A percentile compares a stretch with the other conserved stretches of the same genome.
phyloP scores from a whole-genome alignment of 2,888 invertebrate species.

The Callimorpha dominula region DNA sequence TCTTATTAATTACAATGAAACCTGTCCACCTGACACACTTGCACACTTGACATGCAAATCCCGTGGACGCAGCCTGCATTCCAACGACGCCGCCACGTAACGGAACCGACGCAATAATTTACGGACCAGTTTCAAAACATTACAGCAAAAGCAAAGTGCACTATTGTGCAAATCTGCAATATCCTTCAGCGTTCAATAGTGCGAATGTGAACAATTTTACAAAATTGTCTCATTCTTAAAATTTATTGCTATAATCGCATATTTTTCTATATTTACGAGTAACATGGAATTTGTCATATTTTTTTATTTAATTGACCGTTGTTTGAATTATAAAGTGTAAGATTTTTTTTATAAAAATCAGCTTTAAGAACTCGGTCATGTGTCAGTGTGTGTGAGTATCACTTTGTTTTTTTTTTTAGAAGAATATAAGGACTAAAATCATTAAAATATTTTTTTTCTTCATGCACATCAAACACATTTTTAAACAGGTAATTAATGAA shows the following conservation, averaged over 20 bases:
- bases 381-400: no score
- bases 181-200: neutral
- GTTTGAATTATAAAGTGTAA: no score
- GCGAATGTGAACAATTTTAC: neutral
- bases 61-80: conserved; percentile 52
- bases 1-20: conserved; percentile 53
- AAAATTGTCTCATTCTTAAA: neutral
- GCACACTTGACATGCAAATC: conserved; percentile 60
- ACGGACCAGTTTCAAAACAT: conserved; percentile 49
- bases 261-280: no score
- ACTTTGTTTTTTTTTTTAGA: no score
- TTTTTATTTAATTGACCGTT: no score
- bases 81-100: conserved; percentile 50
- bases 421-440: no score
- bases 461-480: no score
- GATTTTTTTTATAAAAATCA: no score
- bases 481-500: no score
- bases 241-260: neutral
- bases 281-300: no score
- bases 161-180: conserved; percentile 25
- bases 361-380: no score
- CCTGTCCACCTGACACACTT: conserved; percentile 58
- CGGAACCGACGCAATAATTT: conserved; percentile 43
- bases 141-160: conserved; percentile 9
- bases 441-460: no score